Evolutionary conservation across 2,888 invertebrate species (phyloP).

Genomic region (Caenorhabditis panamensis): DNA sequence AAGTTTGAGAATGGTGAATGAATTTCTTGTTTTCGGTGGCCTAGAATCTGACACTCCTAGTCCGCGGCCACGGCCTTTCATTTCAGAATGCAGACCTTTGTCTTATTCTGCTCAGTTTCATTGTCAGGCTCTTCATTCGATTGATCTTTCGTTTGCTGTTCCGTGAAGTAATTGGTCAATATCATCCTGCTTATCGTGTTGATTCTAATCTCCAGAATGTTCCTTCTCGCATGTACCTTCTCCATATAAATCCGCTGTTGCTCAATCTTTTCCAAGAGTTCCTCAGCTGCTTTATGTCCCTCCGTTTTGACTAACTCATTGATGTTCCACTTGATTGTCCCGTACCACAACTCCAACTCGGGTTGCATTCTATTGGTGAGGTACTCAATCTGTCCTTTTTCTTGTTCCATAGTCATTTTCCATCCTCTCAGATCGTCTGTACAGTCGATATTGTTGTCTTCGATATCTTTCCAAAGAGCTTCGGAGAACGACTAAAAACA

Average conservation of each 20-base stretch:
- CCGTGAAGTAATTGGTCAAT: no score
- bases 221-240: neutral
- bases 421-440: slow-evolving; percentile 13
- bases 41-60: no score
- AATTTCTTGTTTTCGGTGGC: no score
- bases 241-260: slow-evolving; percentile 1
- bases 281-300: no score
- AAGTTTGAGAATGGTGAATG: no score
- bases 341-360: slow-evolving; percentile 21
- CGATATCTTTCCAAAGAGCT: slow-evolving; percentile 16
- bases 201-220: neutral
- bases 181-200: slow-evolving; percentile 1
- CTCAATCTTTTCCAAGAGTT: neutral
- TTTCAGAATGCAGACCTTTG: no score
- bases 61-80: no score
- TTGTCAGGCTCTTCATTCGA: no score
- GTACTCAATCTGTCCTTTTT: neutral
- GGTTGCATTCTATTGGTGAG: neutral
- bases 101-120: no score
- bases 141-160: no score
- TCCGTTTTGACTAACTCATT: no score
- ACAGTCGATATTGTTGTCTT: slow-evolving; percentile 8
- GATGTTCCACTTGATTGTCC: no score
- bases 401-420: slow-evolving; percentile 1
- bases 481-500: slow-evolving; percentile 14